Percentiles rank a stretch among this genome's conserved stretches.
Evolutionary conservation across 2,113 vertebrate species (phyloP).

Genomic region (Probosciger aterrimus): DNA sequence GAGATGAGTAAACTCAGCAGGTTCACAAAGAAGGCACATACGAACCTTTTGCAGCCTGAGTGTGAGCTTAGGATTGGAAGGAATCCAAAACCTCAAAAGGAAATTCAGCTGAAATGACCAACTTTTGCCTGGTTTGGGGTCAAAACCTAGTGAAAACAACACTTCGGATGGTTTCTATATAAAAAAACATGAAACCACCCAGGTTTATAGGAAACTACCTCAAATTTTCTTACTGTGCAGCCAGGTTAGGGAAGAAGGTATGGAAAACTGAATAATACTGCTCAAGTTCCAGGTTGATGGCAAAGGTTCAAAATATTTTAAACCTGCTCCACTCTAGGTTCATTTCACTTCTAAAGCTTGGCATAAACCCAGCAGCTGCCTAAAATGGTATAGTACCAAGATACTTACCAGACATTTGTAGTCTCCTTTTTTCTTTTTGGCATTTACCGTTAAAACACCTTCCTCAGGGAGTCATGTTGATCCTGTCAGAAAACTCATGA

Average conservation of each 20-base stretch:
- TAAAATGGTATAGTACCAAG: conserved; percentile 20
- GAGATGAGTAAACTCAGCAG: background rate
- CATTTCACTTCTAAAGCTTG: conserved; percentile 31
- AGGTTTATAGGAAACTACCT: conserved; percentile 48
- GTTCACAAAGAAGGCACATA: background rate
- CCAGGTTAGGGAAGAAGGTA: conserved; percentile 40
- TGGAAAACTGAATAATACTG: conserved; percentile 49
- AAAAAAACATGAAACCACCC: conserved; percentile 16
- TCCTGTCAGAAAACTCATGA: conserved; percentile 9
- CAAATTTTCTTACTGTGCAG: conserved; percentile 25
- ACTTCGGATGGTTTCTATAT: conserved; percentile 26
- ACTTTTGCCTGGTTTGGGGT: conserved; percentile 45
- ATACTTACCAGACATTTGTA: background rate
- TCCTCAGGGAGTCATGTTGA: background rate
- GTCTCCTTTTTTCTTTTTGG: background rate
- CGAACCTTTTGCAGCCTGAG: background rate
- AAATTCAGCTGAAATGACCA: conserved; percentile 45
- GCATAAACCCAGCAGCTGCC: conserved; percentile 20
- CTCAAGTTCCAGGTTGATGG: conserved; percentile 33
- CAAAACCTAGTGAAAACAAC: conserved; percentile 37
- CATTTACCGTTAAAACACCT: background rate
- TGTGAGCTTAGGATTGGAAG: conserved; percentile 2
- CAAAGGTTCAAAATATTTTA: conserved; percentile 43
- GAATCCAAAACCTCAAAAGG: conserved; percentile 28
- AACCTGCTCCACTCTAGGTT: conserved; percentile 19